Evolutionary conservation across 2,888 invertebrate species (phyloP).

Genomic region (Gandaritis pyraliata): DNA sequence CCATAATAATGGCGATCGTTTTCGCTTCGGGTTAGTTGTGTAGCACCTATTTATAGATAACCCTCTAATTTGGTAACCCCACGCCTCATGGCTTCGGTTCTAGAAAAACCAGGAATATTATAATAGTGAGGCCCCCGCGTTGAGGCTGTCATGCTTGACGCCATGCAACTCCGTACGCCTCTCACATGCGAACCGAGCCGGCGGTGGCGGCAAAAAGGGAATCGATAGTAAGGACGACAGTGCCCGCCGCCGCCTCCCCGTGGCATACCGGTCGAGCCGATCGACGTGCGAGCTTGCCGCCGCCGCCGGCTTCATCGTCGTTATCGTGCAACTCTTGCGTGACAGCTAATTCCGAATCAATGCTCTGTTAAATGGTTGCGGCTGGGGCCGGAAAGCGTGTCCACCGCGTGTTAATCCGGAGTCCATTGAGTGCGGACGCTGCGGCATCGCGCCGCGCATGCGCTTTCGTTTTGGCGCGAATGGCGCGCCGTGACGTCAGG

Average conservation of each 20-base stretch:
- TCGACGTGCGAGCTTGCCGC: conserved; percentile 52
- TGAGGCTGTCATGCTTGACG: conserved; percentile 79
- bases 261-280: conserved; percentile 50
- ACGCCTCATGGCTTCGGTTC: conserved; percentile 75
- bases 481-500: conserved; percentile 82
- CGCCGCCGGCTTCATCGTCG: conserved; percentile 52
- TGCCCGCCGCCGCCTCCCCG: too few relatives aligned
- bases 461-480: conserved; percentile 84
- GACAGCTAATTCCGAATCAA: conserved; percentile 67
- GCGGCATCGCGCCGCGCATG: conserved; percentile 78
- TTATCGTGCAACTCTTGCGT: conserved; percentile 65
- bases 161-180: conserved; percentile 83
- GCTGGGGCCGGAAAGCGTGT: conserved; percentile 73
- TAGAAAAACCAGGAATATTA: conserved; percentile 82
- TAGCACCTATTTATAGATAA: conserved; percentile 36
- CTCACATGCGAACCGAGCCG: conserved; percentile 63
- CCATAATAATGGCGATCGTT: conserved; percentile 23
- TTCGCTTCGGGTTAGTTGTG: conserved; percentile 7
- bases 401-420: conserved; percentile 73
- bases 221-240: conserved; percentile 46
- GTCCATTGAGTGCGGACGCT: conserved; percentile 81
- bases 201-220: conserved; percentile 33
- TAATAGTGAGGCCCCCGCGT: conserved; percentile 80
- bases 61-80: conserved; percentile 83
- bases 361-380: conserved; percentile 64